Conservation (phyloP, 64 coral and sea anemone genomes). For the Porites lutea region DNA sequence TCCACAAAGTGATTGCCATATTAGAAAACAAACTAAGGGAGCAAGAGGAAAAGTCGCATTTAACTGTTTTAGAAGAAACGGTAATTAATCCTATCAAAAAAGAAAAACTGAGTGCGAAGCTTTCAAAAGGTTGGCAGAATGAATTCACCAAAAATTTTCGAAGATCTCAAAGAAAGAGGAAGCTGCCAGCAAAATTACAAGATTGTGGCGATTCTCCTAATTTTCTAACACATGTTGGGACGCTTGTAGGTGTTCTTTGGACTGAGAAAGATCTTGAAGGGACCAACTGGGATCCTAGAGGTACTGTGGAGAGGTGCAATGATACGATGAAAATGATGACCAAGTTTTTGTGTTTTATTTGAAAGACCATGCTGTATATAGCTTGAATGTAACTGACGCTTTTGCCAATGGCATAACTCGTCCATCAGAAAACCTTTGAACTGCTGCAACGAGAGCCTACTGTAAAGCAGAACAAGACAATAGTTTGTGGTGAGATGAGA, state of each 20-base stretch:
- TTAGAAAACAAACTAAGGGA: background rate
- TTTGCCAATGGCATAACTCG: conserved; percentile 21
- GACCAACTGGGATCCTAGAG: conserved; percentile 16
- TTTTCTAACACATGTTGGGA: conserved; percentile 4
- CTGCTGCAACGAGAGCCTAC: conserved; percentile 1
- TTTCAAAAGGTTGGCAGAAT: background rate
- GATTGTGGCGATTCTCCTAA: background rate
- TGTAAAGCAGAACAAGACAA: too few relatives aligned
- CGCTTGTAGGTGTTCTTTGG: conserved; percentile 38
- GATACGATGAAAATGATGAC: conserved; percentile 31
- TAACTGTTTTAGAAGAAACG: background rate
- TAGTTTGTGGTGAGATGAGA: too few relatives aligned
- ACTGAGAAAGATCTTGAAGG: conserved; percentile 40
- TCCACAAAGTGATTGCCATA: background rate
- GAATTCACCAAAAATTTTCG: background rate
- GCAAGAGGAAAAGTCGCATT: background rate
- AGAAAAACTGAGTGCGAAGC: background rate
- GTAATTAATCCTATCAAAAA: background rate
- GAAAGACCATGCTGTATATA: conserved; percentile 35
- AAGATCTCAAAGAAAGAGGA: conserved; percentile 27
- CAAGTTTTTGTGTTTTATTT: conserved; percentile 27
- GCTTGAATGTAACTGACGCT: conserved; percentile 12
- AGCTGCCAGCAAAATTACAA: conserved; percentile 25
- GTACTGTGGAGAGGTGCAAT: conserved; percentile 20
- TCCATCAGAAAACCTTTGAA: conserved; percentile 16